phyloP scores from a whole-genome alignment of 2,888 invertebrate genomes.

The Lysandra bellargus region DNA sequence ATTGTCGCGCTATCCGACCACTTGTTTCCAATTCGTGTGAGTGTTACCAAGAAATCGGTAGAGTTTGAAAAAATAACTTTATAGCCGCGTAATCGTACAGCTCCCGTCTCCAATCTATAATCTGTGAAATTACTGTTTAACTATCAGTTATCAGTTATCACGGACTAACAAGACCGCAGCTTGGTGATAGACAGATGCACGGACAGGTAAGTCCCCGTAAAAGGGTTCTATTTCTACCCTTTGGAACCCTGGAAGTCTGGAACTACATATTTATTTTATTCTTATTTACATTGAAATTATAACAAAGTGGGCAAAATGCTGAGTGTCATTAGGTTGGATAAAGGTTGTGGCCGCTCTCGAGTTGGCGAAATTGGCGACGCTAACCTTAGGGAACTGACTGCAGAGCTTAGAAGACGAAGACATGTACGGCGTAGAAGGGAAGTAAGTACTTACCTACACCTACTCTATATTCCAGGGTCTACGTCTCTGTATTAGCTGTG shows the following conservation, averaged over 20 bases:
- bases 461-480: no score
- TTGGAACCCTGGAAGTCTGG: not conserved
- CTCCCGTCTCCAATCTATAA: no score
- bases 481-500: no score
- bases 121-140: no score
- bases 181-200: no score
- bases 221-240: not conserved
- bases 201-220: not conserved
- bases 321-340: constrained; percentile 27
- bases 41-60: not conserved
- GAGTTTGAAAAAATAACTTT: no score
- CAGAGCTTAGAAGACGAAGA: not conserved
- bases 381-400: constrained; percentile 47
- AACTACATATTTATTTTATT: not conserved
- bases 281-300: constrained; percentile 8
- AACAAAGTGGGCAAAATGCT: constrained; percentile 28
- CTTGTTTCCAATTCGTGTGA: constrained; percentile 5
- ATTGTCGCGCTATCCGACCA: constrained; percentile 22
- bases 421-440: not conserved
- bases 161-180: no score
- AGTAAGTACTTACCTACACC: no score
- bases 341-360: constrained; percentile 46
- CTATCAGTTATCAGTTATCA: no score
- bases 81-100: no score
- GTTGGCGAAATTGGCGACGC: constrained; percentile 64